Base-by-base conservation (phyloP, 2,113 vertebrate species). In the Spea bombifrons region DNA sequence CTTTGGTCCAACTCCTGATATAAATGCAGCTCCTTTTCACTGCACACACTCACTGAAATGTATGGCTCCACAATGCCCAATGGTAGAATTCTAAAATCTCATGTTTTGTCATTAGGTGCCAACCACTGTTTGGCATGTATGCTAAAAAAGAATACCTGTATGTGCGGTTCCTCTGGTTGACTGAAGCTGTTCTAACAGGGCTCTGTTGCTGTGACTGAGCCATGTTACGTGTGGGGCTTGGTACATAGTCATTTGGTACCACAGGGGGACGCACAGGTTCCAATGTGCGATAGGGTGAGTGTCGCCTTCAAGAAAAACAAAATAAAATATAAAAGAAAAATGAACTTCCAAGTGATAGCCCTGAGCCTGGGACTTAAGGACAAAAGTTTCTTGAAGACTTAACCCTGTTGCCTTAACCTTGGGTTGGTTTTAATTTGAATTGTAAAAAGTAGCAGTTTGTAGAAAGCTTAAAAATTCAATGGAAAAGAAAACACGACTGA, bases 141-240 rank as follows among this genome's bases (percentile, higher is more conserved):
- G 83, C 77, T 82, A 71, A 75, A 82, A 92, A 43, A 76, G 68
- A 30, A 89, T 98, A 99, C 97, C 97, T 99, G 97, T 99, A 99
- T 73, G 97, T 99, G 94, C 97, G 97, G 90, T 93, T 99, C 95
- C 97, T 97, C 92, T 98, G 97, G 93, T 96, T 98, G 85, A 98
- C 94, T 78, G 97, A 98, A 89, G 96, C 95, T 86, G 95, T 97
- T 91, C 96, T 94, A 87, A 95, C 95, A 78, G 96, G 97, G 92
- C 97, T 98, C 93, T 97, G 96, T 48, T 89, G 86, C 87, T 94
- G 95, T 80, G 96, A 92, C 75, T 90, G 94, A 86, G 93, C 94
- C 92, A 92, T 93, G 92, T 93, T 96, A 93, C 96, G 96, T 79
- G 96, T 98, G 87, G 97, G 97, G 90, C 97, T 99, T 76, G 94